These are phyloP conservation scores for Trilocha varians DNA, from an alignment of 2,888 invertebrate genomes.

Conservation along the genomic window DNA sequence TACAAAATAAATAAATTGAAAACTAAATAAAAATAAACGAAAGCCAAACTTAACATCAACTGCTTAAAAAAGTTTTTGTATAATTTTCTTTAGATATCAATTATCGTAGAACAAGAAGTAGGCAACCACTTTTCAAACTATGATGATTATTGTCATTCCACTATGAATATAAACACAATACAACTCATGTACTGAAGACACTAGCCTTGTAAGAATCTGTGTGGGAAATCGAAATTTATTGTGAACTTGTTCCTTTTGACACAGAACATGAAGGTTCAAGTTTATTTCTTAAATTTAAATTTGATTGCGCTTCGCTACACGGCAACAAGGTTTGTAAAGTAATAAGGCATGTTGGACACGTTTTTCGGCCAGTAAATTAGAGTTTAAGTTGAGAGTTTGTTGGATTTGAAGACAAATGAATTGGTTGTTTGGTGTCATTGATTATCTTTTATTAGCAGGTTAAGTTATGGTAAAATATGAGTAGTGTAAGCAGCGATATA, in stretches of 20 bases:
- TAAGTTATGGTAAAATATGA: no score
- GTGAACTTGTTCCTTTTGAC: background rate
- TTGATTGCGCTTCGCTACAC: background rate
- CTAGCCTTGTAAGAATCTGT: background rate
- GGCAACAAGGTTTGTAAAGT: background rate
- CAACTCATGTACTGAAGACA: background rate
- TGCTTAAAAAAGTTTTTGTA: no score
- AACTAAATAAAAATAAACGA: no score
- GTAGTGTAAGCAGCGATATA: no score
- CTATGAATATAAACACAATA: background rate
- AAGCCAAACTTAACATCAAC: no score
- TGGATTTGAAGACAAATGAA: background rate
- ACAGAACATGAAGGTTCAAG: background rate
- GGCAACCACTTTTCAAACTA: no score
- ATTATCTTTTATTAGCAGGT: no score
- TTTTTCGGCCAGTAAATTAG: no score
- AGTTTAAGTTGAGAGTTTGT: background rate
- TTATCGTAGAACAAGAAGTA: no score
- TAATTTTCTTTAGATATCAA: no score
- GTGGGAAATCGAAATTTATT: background rate
- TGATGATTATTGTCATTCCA: background rate
- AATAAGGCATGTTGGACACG: background rate
- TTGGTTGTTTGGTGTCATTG: no score
- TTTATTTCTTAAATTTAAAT: background rate
- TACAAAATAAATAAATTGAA: no score